Evolutionary conservation across 2,113 vertebrate species (phyloP).

Genomic region (Peromyscus polionotus): DNA sequence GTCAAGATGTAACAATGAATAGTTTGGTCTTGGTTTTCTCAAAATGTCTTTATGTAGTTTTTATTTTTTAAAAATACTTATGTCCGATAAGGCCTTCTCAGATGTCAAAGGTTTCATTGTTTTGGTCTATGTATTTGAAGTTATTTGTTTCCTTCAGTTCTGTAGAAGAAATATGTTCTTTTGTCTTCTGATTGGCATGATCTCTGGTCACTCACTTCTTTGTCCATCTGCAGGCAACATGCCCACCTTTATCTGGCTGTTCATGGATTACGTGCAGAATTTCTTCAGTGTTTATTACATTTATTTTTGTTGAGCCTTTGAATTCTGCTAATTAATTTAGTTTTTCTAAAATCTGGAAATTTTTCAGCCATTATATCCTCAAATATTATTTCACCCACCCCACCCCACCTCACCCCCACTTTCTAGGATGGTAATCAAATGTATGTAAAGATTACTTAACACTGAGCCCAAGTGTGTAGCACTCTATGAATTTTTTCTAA

Average conservation of each 20-base stretch:
- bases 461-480: neutral
- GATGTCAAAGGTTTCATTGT: neutral
- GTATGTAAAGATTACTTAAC: neutral
- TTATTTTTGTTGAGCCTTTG: neutral
- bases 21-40: neutral
- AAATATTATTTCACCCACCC: neutral
- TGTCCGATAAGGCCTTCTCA: neutral
- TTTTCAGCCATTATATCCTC: neutral
- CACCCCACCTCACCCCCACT: neutral
- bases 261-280: neutral
- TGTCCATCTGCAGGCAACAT: neutral
- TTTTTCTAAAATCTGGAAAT: conserved; percentile 1
- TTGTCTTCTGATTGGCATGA: conserved; percentile 13
- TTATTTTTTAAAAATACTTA: conserved; percentile 30
- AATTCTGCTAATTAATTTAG: neutral
- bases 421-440: neutral
- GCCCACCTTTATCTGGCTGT: neutral
- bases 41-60: conserved; percentile 14
- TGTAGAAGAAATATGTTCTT: neutral
- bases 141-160: neutral
- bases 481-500: neutral
- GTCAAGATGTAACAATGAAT: conserved; percentile 12
- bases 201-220: conserved; percentile 35
- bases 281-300: neutral
- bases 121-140: neutral